Evolutionary conservation across 2,113 vertebrate species (phyloP).

Genomic region (Passer domesticus): DNA sequence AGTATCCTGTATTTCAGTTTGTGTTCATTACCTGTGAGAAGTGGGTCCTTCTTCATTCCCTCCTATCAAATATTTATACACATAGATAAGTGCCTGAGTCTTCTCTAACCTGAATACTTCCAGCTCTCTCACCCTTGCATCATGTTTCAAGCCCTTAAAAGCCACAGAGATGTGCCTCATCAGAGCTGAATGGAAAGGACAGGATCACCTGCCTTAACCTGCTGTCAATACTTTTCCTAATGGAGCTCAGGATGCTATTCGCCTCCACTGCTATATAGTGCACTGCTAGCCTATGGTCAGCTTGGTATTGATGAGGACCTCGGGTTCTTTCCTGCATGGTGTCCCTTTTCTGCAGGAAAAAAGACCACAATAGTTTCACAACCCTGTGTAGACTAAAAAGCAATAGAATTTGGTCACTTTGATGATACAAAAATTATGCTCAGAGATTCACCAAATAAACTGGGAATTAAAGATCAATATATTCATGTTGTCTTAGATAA

Average conservation of each 20-base stretch:
- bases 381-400: neutral
- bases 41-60: accelerated
- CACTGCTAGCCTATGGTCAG: neutral
- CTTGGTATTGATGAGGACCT: neutral
- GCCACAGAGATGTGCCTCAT: neutral
- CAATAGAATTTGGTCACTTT: neutral
- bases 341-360: neutral
- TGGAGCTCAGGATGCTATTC: neutral
- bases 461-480: neutral
- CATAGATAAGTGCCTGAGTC: neutral
- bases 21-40: neutral
- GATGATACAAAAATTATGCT: neutral
- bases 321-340: accelerated
- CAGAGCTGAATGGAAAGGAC: neutral
- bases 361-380: neutral
- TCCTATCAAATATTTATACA: neutral
- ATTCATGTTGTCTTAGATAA: neutral
- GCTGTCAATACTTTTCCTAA: neutral
- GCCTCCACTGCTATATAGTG: neutral
- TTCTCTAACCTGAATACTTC: neutral
- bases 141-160: neutral
- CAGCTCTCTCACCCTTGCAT: neutral
- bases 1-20: neutral
- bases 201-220: neutral
- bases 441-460: neutral